Evolutionary conservation across 2,888 invertebrate species (phyloP).

Genomic region (Phania funesta): DNA sequence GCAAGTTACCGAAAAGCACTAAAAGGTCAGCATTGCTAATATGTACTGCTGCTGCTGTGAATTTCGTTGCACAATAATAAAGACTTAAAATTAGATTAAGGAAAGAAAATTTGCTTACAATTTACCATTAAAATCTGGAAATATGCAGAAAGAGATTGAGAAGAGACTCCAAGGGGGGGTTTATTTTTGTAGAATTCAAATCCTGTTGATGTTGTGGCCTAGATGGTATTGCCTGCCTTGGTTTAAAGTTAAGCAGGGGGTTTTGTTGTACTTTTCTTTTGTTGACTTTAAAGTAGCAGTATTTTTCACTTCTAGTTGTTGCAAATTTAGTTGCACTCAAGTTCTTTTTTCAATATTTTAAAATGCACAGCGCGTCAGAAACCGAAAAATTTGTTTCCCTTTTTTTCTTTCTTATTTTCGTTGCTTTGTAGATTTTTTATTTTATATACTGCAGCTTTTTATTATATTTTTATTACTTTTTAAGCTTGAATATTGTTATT

Average conservation of each 20-base stretch:
- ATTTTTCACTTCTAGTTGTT: slow-evolving; percentile 7
- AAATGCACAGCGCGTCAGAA: slow-evolving; percentile 50
- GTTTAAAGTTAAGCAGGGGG: neutral
- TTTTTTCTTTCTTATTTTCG: slow-evolving; percentile 22
- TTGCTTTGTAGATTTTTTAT: neutral
- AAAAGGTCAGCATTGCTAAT: neutral
- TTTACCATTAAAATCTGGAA: slow-evolving; percentile 63
- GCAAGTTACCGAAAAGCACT: neutral
- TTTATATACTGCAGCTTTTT: slow-evolving; percentile 18
- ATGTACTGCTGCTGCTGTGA: neutral
- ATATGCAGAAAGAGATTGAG: slow-evolving; percentile 14
- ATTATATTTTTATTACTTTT: slow-evolving; percentile 43
- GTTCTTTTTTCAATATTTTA: slow-evolving; percentile 12
- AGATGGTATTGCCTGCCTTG: neutral
- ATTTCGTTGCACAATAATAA: slow-evolving; percentile 36
- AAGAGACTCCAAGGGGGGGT: slow-evolving; percentile 13
- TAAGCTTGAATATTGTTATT: slow-evolving; percentile 38
- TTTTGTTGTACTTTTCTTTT: slow-evolving; percentile 11
- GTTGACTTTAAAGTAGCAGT: neutral
- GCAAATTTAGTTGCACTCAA: neutral
- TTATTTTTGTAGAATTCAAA: slow-evolving; percentile 3
- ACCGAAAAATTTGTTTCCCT: slow-evolving; percentile 15
- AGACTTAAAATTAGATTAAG: slow-evolving; percentile 48
- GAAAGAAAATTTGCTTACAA: slow-evolving; percentile 65
- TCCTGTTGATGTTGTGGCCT: slow-evolving; percentile 31